Evolutionary conservation across 1,140 invertebrate species (phyloP), one percentile per base, ranked within the genome.

Genomic region (Trigoniulus corallinus): DNA sequence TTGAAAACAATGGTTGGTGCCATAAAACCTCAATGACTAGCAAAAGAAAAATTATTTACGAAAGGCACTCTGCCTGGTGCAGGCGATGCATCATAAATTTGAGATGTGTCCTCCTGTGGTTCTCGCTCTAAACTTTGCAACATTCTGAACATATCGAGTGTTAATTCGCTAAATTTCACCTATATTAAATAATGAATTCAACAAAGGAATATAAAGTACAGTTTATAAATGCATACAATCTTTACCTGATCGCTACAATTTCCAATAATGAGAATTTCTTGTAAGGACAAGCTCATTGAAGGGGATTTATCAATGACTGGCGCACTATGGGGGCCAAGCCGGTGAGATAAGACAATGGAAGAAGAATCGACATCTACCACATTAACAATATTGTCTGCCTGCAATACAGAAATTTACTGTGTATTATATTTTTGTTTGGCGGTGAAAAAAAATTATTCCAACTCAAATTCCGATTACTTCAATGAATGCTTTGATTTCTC

Each of bases 71-170:
- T 72, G 40, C 81, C 82, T 26, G 82, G 79, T 1, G 84, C 83
- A 10, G 88, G 87, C 40, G 88, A 91, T 18, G 83, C 79, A 62
- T 92, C 86, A 64, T 85, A 85, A 37, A 84, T 71, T 63, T 86
- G 83, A 59, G 80, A 81, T 21, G 75, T 74, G 54, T 88, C 83
- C 56, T 88, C 85, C 58, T 82, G 80, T 20, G 86, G 87, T 64
- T 96, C 91, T 54, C 88, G 70, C 66, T 96, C 92, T 44, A 96
- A 66, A 1, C 87, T 92, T 71, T 96, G 92, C 40, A 96, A 74
- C 81, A 98, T 95, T 57, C 91, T 74, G 64, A 91, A 98, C 92
- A 97, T 98, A 68, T 98, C 93, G 72, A 98, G 82, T 20, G 93
- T 95, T 50, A 97, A 70, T 68, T 96, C 92, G 57, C 88, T 94